These are phyloP conservation scores for Pharmacophagus antenor DNA, from an alignment of 2,888 invertebrate species.

Conservation along the genomic window DNA sequence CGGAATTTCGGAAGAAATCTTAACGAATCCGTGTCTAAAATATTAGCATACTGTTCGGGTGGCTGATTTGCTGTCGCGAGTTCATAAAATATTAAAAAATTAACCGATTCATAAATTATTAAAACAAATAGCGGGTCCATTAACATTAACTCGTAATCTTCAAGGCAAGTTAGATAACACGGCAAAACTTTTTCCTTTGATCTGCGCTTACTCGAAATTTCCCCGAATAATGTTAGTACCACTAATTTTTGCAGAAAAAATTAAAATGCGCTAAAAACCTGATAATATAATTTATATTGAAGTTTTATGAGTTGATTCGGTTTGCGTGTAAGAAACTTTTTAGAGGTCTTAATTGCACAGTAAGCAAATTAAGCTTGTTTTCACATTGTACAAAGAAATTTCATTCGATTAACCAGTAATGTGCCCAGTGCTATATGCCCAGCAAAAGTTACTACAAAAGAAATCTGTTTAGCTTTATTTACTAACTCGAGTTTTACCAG, in stretches of 20 bases:
- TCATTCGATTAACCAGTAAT: neutral
- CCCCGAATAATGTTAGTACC: conserved; percentile 11
- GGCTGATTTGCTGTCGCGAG: neutral
- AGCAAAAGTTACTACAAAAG: neutral
- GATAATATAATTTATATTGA: conserved; percentile 11
- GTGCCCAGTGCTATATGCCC: neutral
- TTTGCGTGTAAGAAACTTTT: conserved; percentile 14
- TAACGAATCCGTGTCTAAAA: neutral
- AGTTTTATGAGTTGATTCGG: conserved; percentile 18
- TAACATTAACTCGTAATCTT: conserved; percentile 7
- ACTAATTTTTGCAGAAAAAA: conserved; percentile 13
- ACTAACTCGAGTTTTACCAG: neutral
- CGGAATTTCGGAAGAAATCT: no score
- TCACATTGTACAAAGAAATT: neutral
- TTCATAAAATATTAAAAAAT: conserved; percentile 1
- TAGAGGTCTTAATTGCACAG: conserved; percentile 10
- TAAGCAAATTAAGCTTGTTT: conserved; percentile 24
- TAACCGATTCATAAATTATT: conserved; percentile 2
- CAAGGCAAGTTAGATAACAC: conserved; percentile 18
- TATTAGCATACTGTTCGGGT: neutral
- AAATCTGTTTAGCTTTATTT: neutral
- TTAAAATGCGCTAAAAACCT: conserved; percentile 1
- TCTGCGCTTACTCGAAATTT: conserved; percentile 13
- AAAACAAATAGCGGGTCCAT: conserved; percentile 3
- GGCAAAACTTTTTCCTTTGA: conserved; percentile 21